A percentile compares a stretch with the other conserved stretches of the same genome.
These are phyloP conservation scores for Xanthia togata DNA, from an alignment of 2,888 invertebrate genomes.

Conservation along the genomic window DNA sequence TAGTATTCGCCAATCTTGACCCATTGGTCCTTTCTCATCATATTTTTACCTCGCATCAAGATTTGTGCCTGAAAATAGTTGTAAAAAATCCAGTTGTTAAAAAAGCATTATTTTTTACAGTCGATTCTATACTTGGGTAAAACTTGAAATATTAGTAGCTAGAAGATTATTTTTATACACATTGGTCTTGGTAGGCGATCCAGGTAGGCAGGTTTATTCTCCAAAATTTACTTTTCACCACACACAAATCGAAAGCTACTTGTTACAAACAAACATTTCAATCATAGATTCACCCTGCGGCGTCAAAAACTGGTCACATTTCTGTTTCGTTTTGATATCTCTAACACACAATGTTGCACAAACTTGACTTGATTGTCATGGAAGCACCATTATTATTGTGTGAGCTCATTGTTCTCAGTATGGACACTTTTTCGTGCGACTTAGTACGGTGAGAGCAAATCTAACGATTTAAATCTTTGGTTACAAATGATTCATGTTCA, in stretches of 20 bases:
- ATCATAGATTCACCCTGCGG: background rate
- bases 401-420: background rate
- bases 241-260: background rate
- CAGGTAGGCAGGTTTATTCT: background rate
- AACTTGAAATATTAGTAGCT: background rate
- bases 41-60: conserved; percentile 85
- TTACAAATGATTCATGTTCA: background rate
- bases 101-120: too few species aligned
- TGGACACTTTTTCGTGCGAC: too few species aligned
- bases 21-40: conserved; percentile 81
- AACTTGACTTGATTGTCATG: too few species aligned
- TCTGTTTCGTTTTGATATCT: background rate
- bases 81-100: background rate
- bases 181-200: too few species aligned
- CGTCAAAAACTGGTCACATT: background rate
- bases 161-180: too few species aligned
- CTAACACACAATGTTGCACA: too few species aligned
- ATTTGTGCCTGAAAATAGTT: conserved; percentile 83
- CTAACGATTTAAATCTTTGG: background rate
- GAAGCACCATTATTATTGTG: background rate
- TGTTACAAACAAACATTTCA: background rate
- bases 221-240: background rate
- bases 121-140: background rate
- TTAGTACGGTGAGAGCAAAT: too few species aligned
- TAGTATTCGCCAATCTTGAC: conserved; percentile 84